Conservation (phyloP, 2,888 invertebrate genomes). For the Sthenelais limicola region DNA sequence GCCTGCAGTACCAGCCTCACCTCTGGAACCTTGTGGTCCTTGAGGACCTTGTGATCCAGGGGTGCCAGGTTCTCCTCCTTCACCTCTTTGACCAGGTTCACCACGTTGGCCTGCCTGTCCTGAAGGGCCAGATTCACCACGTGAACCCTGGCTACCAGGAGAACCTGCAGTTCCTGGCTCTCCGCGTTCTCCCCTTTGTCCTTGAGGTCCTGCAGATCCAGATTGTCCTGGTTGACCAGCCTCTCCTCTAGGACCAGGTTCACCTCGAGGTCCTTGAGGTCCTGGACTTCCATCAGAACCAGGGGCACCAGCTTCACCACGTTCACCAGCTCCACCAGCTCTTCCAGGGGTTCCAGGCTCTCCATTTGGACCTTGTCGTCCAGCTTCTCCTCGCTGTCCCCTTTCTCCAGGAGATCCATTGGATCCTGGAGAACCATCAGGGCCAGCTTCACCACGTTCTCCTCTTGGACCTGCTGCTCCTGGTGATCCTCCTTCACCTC, state of each 20-base stretch:
- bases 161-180: slow-evolving; percentile 44
- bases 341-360: slow-evolving; percentile 44
- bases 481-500: slow-evolving; percentile 34
- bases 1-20: slow-evolving; percentile 57
- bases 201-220: slow-evolving; percentile 45
- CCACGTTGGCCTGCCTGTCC: slow-evolving; percentile 53
- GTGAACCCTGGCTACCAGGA: slow-evolving; percentile 22
- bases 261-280: slow-evolving; percentile 43
- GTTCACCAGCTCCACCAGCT: slow-evolving; percentile 38
- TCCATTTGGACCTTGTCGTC: slow-evolving; percentile 49
- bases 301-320: slow-evolving; percentile 32
- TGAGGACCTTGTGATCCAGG: slow-evolving; percentile 49
- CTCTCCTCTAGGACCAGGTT: slow-evolving; percentile 39
- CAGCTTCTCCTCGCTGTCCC: slow-evolving; percentile 43
- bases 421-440: slow-evolving; percentile 33
- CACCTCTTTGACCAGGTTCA: slow-evolving; percentile 44
- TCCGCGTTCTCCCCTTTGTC: slow-evolving; percentile 45
- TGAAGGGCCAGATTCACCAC: slow-evolving; percentile 46
- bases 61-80: slow-evolving; percentile 47
- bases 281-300: slow-evolving; percentile 48
- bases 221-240: slow-evolving; percentile 39
- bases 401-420: slow-evolving; percentile 44
- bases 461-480: slow-evolving; percentile 48
- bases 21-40: slow-evolving; percentile 58
- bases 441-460: slow-evolving; percentile 40